These are phyloP conservation scores for Haliclona indistincta DNA, from an alignment of 37 sponge, comb jelly and placozoan species.

Conservation along the genomic window DNA sequence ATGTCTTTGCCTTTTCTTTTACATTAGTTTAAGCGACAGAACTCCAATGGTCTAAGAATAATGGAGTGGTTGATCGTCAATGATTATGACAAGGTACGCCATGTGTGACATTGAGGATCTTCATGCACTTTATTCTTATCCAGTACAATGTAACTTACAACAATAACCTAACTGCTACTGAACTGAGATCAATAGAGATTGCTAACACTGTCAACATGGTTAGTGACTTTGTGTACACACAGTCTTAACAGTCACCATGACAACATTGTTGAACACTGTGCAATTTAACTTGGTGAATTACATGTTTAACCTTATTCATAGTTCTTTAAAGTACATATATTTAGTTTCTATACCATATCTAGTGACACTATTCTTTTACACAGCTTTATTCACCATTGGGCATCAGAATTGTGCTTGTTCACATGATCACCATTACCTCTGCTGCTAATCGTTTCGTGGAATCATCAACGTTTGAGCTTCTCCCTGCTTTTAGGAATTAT, in stretches of 20 bases:
- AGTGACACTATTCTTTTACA: too few species aligned
- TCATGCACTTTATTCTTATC: neutral
- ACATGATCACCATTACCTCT: conserved; percentile 48
- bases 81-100: conserved; percentile 44
- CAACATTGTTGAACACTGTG: too few species aligned
- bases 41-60: conserved; percentile 16
- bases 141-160: conserved; percentile 4
- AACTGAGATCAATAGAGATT: conserved; percentile 30
- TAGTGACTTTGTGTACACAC: too few species aligned
- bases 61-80: conserved; percentile 67
- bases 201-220: conserved; percentile 54
- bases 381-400: conserved; percentile 39
- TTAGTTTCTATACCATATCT: too few species aligned
- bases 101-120: too few species aligned
- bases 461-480: conserved; percentile 23
- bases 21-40: conserved; percentile 50
- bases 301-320: too few species aligned
- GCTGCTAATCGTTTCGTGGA: conserved; percentile 41
- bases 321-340: too few species aligned
- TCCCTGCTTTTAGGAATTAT: conserved; percentile 29
- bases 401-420: conserved; percentile 61
- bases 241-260: too few species aligned
- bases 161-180: conserved; percentile 19
- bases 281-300: too few species aligned
- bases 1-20: too few species aligned